These are phyloP conservation scores for Phenacoccus solenopsis DNA, from an alignment of 1,140 invertebrate species.

Conservation along the genomic window DNA sequence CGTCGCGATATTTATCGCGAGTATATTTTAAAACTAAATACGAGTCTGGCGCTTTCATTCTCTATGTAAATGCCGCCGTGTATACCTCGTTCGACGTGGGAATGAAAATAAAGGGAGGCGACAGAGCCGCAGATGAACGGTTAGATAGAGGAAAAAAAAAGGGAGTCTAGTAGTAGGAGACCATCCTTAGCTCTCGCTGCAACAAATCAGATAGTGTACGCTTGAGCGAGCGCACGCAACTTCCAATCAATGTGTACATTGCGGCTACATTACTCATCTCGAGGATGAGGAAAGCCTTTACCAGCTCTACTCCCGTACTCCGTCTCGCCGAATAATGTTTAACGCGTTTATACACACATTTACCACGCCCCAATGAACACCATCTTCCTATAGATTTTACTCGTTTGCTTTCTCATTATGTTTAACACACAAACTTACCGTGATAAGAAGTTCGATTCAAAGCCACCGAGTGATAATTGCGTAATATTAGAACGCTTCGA, in stretches of 20 bases:
- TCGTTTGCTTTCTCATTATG: conserved; percentile 10
- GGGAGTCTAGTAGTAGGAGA: background rate
- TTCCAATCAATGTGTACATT: conserved; percentile 16
- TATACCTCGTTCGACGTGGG: background rate
- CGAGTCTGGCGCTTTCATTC: background rate
- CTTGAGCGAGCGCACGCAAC: conserved; percentile 16
- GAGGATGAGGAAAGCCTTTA: background rate
- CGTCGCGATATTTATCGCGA: background rate
- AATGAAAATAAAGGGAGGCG: conserved; percentile 1
- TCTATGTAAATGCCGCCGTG: background rate
- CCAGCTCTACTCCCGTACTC: background rate
- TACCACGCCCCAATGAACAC: conserved; percentile 11
- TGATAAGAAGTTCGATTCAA: background rate
- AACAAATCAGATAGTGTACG: conserved; percentile 14
- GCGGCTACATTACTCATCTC: conserved; percentile 10
- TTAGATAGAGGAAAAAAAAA: conserved; percentile 4
- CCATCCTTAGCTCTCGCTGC: conserved; percentile 3
- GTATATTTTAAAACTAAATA: background rate
- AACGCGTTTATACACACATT: conserved; percentile 16
- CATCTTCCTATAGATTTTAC: conserved; percentile 8
- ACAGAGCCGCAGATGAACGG: background rate
- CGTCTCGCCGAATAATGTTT: conserved; percentile 8
- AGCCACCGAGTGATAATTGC: background rate
- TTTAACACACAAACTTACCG: background rate
- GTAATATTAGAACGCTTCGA: too few species aligned